phyloP scores from a whole-genome alignment of 2,888 invertebrate genomes.

The Uloborus plumipes region DNA sequence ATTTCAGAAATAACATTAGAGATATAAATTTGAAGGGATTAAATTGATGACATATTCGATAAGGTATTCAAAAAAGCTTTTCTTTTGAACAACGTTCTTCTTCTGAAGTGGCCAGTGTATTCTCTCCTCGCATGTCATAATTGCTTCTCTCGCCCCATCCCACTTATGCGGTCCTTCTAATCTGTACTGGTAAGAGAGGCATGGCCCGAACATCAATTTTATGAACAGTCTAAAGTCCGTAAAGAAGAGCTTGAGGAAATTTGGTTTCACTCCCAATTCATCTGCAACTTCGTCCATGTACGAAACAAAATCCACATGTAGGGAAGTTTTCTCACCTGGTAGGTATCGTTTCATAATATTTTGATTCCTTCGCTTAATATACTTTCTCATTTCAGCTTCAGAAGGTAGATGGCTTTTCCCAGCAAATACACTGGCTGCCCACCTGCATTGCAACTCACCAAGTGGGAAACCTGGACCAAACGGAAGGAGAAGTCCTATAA shows the following conservation, averaged over 20 bases:
- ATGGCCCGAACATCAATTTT: slow-evolving; percentile 69
- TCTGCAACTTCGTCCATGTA: slow-evolving; percentile 73
- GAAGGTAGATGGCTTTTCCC: slow-evolving; percentile 37
- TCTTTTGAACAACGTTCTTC: neutral
- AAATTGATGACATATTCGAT: neutral
- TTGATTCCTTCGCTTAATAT: slow-evolving; percentile 10
- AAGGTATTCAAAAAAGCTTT: neutral
- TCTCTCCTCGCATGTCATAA: slow-evolving; percentile 68
- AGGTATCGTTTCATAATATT: slow-evolving; percentile 6
- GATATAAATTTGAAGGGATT: neutral
- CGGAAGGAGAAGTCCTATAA: slow-evolving; percentile 67
- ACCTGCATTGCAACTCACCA: slow-evolving; percentile 66
- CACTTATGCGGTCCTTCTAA: slow-evolving; percentile 71
- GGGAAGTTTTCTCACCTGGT: slow-evolving; percentile 13
- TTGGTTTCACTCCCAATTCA: slow-evolving; percentile 71
- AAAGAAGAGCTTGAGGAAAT: slow-evolving; percentile 69
- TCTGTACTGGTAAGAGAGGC: slow-evolving; percentile 71
- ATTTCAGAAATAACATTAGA: too few relatives aligned
- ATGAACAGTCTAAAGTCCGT: slow-evolving; percentile 68
- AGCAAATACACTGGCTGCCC: slow-evolving; percentile 40
- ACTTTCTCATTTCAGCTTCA: slow-evolving; percentile 31
- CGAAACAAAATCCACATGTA: slow-evolving; percentile 67
- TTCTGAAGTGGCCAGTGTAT: slow-evolving; percentile 22
- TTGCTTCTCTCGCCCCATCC: slow-evolving; percentile 72
- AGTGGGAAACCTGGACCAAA: slow-evolving; percentile 65